Evolutionary conservation across 2,113 vertebrate genomes (phyloP), one percentile per base, ranked within the genome.

Genomic region (Indicator indicator): DNA sequence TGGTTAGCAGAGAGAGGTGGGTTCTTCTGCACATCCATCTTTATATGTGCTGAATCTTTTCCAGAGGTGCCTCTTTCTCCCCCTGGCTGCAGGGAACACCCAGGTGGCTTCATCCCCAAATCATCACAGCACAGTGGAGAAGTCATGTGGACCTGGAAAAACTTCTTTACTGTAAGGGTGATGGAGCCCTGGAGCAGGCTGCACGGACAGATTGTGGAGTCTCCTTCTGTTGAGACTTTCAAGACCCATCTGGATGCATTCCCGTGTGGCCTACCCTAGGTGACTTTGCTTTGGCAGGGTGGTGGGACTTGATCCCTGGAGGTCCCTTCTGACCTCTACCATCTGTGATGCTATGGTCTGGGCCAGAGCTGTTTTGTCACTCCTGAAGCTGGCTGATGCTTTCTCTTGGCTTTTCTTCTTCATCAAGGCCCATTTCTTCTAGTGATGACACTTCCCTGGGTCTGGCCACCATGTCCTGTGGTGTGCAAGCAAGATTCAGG

Each of bases 111-210:
- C 80, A 67, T 63, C 46, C 64, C 20, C n/a, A 38, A 2, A 15
- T 76, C 58, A 6, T 38, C 52, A 32, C 60, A 84, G 23, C 58
- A 14, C 14, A 30, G n/a, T 9, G 12, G 14, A 9, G 21, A 67
- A n/a, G 8, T 55, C 7, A 2, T 0, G 0, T 36, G 70, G 60
- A 42, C 63, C 50, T 52, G 50, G 50, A 12, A 52, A 52, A 52
- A 52, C 50, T 26, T 26, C 50, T 52, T 52, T 52, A 24, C 50
- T 52, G 50, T 52, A 52, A 52, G 50, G 50, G 50, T 52, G 50
- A 52, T 24, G 12, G 50, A 26, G 50, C 50, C 50, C 50, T 52
- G 50, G 23, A 52, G 24, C 21, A 52, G 50, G 23, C 50, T 52
- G 50, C 50, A 23, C 50, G 26, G 50, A 13, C 23, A 52, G 50